These are phyloP conservation scores for Mergus octosetaceus DNA, from an alignment of 2,797 vertebrate genomes.

Conservation along the genomic window DNA sequence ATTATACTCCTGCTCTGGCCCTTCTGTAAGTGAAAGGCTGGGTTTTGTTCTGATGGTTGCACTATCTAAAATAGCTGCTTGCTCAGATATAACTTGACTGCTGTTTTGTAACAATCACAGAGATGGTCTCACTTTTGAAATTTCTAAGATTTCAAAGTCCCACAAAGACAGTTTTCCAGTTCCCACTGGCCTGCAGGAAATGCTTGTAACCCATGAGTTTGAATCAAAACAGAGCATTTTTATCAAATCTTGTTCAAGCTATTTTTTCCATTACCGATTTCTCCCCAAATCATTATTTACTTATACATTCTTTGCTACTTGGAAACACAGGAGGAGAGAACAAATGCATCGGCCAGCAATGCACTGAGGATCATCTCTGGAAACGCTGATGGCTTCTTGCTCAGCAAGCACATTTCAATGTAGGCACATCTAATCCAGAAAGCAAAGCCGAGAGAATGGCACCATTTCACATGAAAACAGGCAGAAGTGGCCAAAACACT, in stretches of 20 bases:
- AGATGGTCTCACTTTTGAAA: constrained; percentile 25
- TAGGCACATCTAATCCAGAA: neutral
- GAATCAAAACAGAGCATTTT: constrained; percentile 37
- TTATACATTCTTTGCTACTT: constrained; percentile 61
- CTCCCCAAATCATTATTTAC: constrained; percentile 9
- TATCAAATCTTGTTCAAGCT: constrained; percentile 32
- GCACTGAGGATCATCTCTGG: neutral
- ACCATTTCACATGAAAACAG: neutral
- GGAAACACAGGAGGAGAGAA: constrained; percentile 26
- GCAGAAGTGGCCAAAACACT: neutral
- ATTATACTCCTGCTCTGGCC: accelerated
- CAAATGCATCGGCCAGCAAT: constrained; percentile 4
- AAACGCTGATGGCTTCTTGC: neutral
- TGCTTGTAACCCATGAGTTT: constrained; percentile 14
- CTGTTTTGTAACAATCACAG: neutral
- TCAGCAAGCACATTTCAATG: neutral
- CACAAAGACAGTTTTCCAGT: constrained; percentile 23
- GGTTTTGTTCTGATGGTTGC: neutral
- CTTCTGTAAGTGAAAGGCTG: neutral
- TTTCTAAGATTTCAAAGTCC: constrained; percentile 28
- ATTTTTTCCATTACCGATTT: constrained; percentile 45
- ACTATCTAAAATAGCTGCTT: neutral
- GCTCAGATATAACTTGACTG: neutral
- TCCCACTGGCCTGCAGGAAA: constrained; percentile 54
- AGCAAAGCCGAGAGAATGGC: neutral